Evolutionary conservation across 2,797 vertebrate species (phyloP).

Genomic region (Anas bernieri): DNA sequence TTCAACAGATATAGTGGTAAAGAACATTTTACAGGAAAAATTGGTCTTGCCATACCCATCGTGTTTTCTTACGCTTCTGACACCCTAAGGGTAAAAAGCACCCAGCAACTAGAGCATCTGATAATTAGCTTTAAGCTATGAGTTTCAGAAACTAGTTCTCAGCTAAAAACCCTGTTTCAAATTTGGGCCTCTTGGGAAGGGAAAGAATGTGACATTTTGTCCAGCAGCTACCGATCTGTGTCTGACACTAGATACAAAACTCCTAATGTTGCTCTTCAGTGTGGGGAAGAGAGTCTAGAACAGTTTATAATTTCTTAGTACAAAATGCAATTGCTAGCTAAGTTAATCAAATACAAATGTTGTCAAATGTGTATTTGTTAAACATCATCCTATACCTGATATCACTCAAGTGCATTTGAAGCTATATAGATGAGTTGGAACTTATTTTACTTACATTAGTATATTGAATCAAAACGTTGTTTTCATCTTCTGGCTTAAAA

Average conservation of each 20-base stretch:
- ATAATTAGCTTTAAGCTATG: not conserved
- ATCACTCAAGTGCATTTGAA: not conserved
- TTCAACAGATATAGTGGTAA: not conserved
- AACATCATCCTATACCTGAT: not conserved
- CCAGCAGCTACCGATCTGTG: not conserved
- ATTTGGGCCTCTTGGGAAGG: not conserved
- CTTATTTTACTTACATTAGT: constrained; percentile 87
- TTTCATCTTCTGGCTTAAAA: constrained; percentile 98
- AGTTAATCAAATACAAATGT: not conserved
- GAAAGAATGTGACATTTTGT: not conserved
- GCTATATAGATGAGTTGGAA: not conserved
- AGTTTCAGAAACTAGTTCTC: not conserved
- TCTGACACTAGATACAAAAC: not conserved
- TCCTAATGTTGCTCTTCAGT: not conserved
- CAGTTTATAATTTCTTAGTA: not conserved
- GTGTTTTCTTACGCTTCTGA: not conserved
- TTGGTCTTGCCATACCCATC: not conserved
- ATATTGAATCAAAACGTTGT: constrained; percentile 97
- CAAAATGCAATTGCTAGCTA: not conserved
- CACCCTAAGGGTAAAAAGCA: not conserved
- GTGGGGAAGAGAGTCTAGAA: not conserved
- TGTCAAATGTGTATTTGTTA: not conserved
- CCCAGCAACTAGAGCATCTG: not conserved
- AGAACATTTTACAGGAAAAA: not conserved
- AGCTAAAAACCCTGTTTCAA: not conserved